Percentiles rank a stretch among this genome's conserved stretches.
Conservation (phyloP, 2,888 invertebrate genomes). For the Mellilla xanthometata region DNA sequence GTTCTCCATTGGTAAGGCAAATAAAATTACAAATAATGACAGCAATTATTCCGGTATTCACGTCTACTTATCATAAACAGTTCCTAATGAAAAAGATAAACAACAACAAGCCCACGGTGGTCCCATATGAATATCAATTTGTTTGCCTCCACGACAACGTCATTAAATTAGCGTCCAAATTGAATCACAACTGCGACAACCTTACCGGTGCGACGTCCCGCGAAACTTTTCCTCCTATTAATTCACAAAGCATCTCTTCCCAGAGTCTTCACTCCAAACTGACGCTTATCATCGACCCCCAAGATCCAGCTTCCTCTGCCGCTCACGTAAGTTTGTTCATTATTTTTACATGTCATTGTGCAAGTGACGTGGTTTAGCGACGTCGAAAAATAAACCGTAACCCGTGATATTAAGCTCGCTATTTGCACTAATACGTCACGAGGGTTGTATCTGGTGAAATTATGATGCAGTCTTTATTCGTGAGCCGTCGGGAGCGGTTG, state of each 20-base stretch:
- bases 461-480: slow-evolving; percentile 83
- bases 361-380: slow-evolving; percentile 64
- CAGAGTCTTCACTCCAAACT: slow-evolving; percentile 47
- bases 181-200: slow-evolving; percentile 82
- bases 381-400: slow-evolving; percentile 60
- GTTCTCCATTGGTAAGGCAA: neutral
- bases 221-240: slow-evolving; percentile 82
- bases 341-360: slow-evolving; percentile 83
- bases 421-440: slow-evolving; percentile 49
- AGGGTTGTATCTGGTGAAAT: slow-evolving; percentile 80
- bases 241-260: slow-evolving; percentile 78
- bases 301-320: slow-evolving; percentile 60
- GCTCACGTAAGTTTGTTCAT: slow-evolving; percentile 74
- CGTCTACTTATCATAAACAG: slow-evolving; percentile 26
- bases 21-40: slow-evolving; percentile 21
- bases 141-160: slow-evolving; percentile 75
- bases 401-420: slow-evolving; percentile 52
- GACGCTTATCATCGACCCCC: slow-evolving; percentile 43
- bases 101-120: slow-evolving; percentile 62
- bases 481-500: slow-evolving; percentile 83
- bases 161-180: slow-evolving; percentile 82
- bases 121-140: slow-evolving; percentile 83
- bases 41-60: slow-evolving; percentile 28
- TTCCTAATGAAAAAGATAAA: slow-evolving; percentile 54
- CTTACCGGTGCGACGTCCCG: slow-evolving; percentile 76